Evolutionary conservation across 2,113 vertebrate species (phyloP), one percentile per base, ranked within the genome.

Genomic region (Abramis brama): DNA sequence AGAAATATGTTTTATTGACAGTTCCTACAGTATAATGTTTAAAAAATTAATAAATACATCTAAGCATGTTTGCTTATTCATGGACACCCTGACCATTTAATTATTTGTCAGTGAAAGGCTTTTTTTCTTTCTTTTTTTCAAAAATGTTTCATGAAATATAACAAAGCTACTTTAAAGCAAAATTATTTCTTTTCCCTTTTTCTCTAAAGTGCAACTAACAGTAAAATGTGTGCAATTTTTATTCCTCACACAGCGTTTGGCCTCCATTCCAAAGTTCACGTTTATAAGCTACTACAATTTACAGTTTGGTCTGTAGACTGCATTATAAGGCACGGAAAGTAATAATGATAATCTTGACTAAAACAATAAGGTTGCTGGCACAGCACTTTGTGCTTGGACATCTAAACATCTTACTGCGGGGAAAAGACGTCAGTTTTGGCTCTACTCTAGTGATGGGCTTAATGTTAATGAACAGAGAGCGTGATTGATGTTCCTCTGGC

Each of bases 401-500:
- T 73, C 70, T 43, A 77, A 55, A 77, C 55, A 55, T 2, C 21
- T 39, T 47, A 8, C 79, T 81, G 36, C 79, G 12, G 60, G 10
- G n/a, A 64, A 64, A 19, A 80, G 23, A 27, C 36, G 25, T 52
- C 47, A 52, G 23, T 30, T 47, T 80, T 80, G 59, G 79, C 59
- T 50, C 43, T 25, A 30, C 7, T 66, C 21, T 45, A 62, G 55
- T 43, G 57, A 79, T 81, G 79, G 79, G 5, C 11, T 50, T 66
- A 66, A 81, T 64, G 79, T 39, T 47, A 81, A 81, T 47, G 43
- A 66, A 25, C 13, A 30, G n/a, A 64, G 39, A 66, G 27, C 4
- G 15, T 81, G 79, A 81, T 50, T 81, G 79, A 81, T 81, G 79
- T 79, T 79, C 57, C 4, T 25, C 23, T 79, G 77, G 36, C 57